Percentiles rank a stretch among this genome's conserved stretches.
Conservation (phyloP, 2,888 invertebrate species). For the Hirtodrosophila cameraria region DNA sequence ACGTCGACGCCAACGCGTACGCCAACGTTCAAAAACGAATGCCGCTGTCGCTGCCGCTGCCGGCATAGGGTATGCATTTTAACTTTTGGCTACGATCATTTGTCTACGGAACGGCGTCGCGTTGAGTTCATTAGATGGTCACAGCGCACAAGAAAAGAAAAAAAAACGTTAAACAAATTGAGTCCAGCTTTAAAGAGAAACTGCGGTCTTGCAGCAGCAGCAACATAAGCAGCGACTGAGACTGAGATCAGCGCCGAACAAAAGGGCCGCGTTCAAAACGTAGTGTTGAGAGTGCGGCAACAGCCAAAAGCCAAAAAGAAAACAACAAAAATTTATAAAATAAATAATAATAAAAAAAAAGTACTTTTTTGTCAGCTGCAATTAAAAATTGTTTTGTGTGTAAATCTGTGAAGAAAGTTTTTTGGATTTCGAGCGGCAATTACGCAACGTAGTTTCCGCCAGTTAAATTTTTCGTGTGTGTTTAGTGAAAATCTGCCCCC, state of each 20-base stretch:
- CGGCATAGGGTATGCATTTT: conserved; percentile 75
- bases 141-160: conserved; percentile 39
- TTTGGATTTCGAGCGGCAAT: conserved; percentile 62
- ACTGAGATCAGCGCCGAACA: conserved; percentile 19
- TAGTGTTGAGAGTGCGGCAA: conserved; percentile 38
- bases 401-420: conserved; percentile 77
- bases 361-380: conserved; percentile 60
- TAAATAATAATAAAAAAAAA: conserved; percentile 29
- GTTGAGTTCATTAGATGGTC: conserved; percentile 77
- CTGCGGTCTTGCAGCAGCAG: conserved; percentile 31
- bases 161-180: conserved; percentile 4
- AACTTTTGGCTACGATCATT: conserved; percentile 78
- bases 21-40: conserved; percentile 34
- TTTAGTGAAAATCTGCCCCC: too few species aligned
- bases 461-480: conserved; percentile 31
- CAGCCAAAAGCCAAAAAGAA: conserved; percentile 21
- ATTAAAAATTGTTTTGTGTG: conserved; percentile 66
- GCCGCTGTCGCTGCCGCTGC: too few species aligned
- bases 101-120: conserved; percentile 80
- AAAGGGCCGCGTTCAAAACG: conserved; percentile 44
- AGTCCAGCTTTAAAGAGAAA: conserved; percentile 37
- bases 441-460: conserved; percentile 64
- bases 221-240: background rate
- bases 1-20: conserved; percentile 28
- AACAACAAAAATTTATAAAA: conserved; percentile 19